Percentiles rank a stretch among this genome's conserved stretches.
phyloP scores from a whole-genome alignment of 1,140 invertebrate species.

The Drosophila aff. region DNA sequence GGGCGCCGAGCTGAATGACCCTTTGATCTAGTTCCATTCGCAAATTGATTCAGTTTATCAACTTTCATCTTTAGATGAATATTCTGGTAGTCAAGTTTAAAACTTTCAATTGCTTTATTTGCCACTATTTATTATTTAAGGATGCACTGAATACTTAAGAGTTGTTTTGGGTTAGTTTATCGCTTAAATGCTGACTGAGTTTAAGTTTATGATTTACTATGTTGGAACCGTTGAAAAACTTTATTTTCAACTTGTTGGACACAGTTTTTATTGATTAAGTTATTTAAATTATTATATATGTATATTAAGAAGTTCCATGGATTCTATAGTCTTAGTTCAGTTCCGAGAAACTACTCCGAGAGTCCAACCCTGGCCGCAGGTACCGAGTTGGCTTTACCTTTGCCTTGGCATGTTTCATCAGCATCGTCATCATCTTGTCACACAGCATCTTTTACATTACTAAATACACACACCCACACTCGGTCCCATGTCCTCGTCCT shows the following conservation, averaged over 20 bases:
- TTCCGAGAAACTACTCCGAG: slow-evolving; percentile 3
- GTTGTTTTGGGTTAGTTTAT: background rate
- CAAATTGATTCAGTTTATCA: slow-evolving; percentile 44
- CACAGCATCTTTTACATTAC: slow-evolving; percentile 45
- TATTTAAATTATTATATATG: background rate
- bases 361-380: slow-evolving; percentile 46
- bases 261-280: background rate
- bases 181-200: background rate
- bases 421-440: slow-evolving; percentile 60
- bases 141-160: background rate
- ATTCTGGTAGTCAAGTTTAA: slow-evolving; percentile 7
- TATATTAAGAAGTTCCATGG: background rate
- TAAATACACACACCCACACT: slow-evolving; percentile 33
- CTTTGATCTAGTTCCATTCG: slow-evolving; percentile 54
- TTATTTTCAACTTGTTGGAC: too few species aligned
- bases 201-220: background rate
- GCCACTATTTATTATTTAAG: slow-evolving; percentile 11
- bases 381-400: slow-evolving; percentile 51
- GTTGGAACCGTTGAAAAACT: background rate
- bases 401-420: slow-evolving; percentile 67
- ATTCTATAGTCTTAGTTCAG: background rate
- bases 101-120: slow-evolving; percentile 38
- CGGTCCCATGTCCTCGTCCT: slow-evolving; percentile 13
- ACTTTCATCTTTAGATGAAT: slow-evolving; percentile 24
- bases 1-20: slow-evolving; percentile 27